Base-by-base conservation (phyloP, 1,140 invertebrate species). In the Propsilocerus akamusi region DNA sequence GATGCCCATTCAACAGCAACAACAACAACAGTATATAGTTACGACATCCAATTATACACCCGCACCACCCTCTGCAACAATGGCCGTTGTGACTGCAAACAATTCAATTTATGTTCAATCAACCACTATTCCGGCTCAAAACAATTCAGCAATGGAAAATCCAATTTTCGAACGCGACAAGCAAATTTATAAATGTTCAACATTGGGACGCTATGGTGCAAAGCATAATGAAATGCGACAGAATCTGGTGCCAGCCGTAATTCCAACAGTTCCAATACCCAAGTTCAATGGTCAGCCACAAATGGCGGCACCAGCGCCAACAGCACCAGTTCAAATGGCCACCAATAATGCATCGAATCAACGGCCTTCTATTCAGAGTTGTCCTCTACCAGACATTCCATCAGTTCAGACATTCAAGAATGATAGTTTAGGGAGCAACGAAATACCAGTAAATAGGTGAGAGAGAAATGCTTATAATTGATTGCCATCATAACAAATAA, bases 121-220 rank as follows among this genome's bases (percentile, higher is more conserved):
- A 20, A 14, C 17, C 10, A n/a, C 28, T 11, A 8, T n/a, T 11
- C 28, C 28, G 28, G n/a, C 28, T 3, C 28, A 30, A 6, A 8
- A 30, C 3, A 8, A 30, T 30, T 14, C 34, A n/a, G n/a, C 14
- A 41, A 20, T 61, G 47, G 63, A 65, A 50, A 55, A 53, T 49
- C 52, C 56, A 17, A 65, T 65, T 26, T 64, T 62, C 12, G 63
- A 65, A 49, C 61, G 63, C n/a, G 63, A 65, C 12, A 65, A 65
- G 55, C 61, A 63, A 48, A 63, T 65, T 46, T 65, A 65, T 47
- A 64, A 64, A 48, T 65, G 63, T 52, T 65, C 63, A 46, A 65
- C 63, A 0, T 28, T 65, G 49, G 34, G 34, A n/a, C 51, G 63
- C 1, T 63, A 64, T 50, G 63, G 63, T 51, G 63, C 60, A 32